phyloP scores from a whole-genome alignment of 2,888 invertebrate species.

The Microplitis manilae region DNA sequence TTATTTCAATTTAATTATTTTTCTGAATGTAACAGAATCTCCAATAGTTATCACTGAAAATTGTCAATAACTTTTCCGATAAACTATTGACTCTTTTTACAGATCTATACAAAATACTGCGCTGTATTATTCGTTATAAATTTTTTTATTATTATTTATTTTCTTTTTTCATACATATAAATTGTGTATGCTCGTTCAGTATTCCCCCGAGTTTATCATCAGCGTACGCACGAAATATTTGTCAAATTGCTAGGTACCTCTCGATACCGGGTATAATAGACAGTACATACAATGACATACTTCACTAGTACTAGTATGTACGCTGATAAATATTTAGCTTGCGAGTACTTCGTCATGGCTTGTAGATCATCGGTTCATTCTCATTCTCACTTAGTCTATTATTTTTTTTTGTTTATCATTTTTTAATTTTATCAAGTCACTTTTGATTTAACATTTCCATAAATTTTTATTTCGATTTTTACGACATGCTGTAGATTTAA shows the following conservation, averaged over 20 bases:
- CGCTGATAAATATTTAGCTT: slow-evolving; percentile 16
- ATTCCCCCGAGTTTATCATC: background rate
- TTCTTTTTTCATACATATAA: too few species aligned
- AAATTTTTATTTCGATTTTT: slow-evolving; percentile 10
- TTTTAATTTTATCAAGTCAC: background rate
- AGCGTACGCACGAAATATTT: slow-evolving; percentile 13
- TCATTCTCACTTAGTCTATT: background rate
- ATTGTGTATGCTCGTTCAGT: background rate
- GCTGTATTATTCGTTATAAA: too few species aligned
- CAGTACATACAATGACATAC: slow-evolving; percentile 17
- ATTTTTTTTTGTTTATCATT: background rate
- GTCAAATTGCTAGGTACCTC: slow-evolving; percentile 3
- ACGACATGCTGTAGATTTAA: background rate
- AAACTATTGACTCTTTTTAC: too few species aligned
- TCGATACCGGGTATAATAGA: background rate
- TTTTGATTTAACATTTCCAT: background rate
- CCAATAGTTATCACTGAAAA: too few species aligned
- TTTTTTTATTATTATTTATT: too few species aligned
- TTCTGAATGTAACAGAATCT: too few species aligned
- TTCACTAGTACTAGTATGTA: background rate
- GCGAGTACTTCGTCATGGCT: slow-evolving; percentile 18
- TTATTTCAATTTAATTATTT: too few species aligned
- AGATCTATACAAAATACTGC: too few species aligned
- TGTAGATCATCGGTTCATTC: slow-evolving; percentile 5
- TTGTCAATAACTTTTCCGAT: too few species aligned